phyloP scores from a whole-genome alignment of 2,888 invertebrate species.

The Limnephilus lunatus region DNA sequence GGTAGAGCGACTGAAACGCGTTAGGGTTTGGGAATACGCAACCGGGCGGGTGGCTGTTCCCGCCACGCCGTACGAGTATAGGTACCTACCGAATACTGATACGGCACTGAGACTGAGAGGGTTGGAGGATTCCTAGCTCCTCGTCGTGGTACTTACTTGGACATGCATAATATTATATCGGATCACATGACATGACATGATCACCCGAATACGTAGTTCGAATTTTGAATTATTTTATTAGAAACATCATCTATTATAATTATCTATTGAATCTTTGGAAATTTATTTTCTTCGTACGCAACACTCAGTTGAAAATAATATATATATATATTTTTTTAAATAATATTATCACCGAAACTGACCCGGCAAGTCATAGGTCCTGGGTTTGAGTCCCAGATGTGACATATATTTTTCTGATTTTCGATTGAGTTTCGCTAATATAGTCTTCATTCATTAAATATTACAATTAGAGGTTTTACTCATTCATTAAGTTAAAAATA shows the following conservation, averaged over 20 bases:
- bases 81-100: slow-evolving; percentile 8
- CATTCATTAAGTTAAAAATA: no score
- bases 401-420: no score
- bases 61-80: no score
- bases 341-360: no score
- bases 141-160: neutral
- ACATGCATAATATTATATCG: neutral
- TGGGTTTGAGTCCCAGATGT: no score
- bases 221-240: neutral
- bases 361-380: no score
- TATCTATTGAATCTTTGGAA: neutral
- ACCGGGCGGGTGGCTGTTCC: slow-evolving; percentile 7
- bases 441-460: no score
- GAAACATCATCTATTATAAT: neutral
- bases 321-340: no score
- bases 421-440: no score
- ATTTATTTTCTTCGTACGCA: neutral
- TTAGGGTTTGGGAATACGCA: no score
- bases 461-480: no score
- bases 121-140: neutral
- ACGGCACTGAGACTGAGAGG: neutral
- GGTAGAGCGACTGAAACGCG: no score
- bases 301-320: neutral
- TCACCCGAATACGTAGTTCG: neutral
- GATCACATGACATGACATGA: neutral